Base-by-base conservation (phyloP, 2,113 vertebrate genomes). In the Hypocryptadius cinnamomeus region DNA sequence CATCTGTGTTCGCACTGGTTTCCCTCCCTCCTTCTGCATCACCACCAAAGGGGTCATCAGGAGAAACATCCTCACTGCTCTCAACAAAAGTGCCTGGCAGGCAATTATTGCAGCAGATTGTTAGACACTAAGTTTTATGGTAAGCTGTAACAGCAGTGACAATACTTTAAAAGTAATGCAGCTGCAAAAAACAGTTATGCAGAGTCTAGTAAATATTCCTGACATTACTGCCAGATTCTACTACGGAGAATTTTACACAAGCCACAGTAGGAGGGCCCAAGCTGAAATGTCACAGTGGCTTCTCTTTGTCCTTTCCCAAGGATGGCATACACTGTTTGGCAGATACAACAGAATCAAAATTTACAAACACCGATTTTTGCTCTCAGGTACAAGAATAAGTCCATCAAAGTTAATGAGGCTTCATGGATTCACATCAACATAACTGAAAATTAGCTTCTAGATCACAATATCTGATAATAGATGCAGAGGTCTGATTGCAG, bases 1-100 rank as follows among this genome's bases (percentile, higher is more conserved):
- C 72, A 92, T 89, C 79, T 82, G 68, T 94, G 78, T 85, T 91
- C 3, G 2, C 44, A 25, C 64, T 63, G 72, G 76, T 64, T 93
- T 86, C 85, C 87, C 91, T 94, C 89, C 93, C 96, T 94, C 94
- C 85, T 96, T 63, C 93, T 92, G 82, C 95, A 95, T 91, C 87
- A 68, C 40, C 87, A 85, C 91, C 83, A 92, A 94, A 94, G 90
- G 85, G 93, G 85, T 96, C 93, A 96, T 86, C 89, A 86, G 82
- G 91, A 95, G 76, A 90, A 92, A 83, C 15, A 5, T 63, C 83
- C 51, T 94, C 8, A 2, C 87, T 90, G 87, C 81, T 96, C 91
- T 95, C 79, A 89, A 66, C 33, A 0, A 39, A 93, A 94, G 85
- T 90, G 94, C 82, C 78, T 93, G 91, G 79, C 68, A 92, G 79